Percentiles rank a stretch among this genome's conserved stretches.
phyloP scores from a whole-genome alignment of 2,888 invertebrate species.

The Pilophorus perplexus region DNA sequence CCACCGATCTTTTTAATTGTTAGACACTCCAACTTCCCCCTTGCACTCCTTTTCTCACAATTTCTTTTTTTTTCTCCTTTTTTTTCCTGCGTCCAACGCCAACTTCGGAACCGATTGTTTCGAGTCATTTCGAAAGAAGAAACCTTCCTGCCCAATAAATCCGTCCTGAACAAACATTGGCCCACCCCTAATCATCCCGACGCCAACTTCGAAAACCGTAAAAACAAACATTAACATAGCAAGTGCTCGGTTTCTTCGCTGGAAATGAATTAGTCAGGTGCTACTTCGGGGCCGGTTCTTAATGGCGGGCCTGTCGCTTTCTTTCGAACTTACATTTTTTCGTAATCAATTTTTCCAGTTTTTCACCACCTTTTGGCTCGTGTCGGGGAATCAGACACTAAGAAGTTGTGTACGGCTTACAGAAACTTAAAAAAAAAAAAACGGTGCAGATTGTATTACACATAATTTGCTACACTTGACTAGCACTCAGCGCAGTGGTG shows the following conservation, averaged over 20 bases:
- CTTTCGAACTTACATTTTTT: slow-evolving; percentile 6
- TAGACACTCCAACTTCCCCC: slow-evolving; percentile 16
- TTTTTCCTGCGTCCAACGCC: too few species aligned
- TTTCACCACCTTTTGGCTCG: neutral
- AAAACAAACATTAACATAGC: slow-evolving; percentile 32
- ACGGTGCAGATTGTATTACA: too few species aligned
- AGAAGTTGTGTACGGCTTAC: too few species aligned
- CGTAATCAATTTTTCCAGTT: neutral
- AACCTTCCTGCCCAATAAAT: slow-evolving; percentile 26
- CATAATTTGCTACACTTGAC: too few species aligned
- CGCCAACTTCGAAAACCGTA: slow-evolving; percentile 19
- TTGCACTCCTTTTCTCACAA: slow-evolving; percentile 4
- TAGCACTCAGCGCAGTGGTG: too few species aligned
- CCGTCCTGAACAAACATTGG: slow-evolving; percentile 33
- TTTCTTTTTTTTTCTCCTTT: slow-evolving; percentile 9
- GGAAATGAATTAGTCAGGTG: slow-evolving; percentile 34
- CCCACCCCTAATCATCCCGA: slow-evolving; percentile 21
- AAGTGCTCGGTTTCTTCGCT: slow-evolving; percentile 27
- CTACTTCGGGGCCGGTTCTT: slow-evolving; percentile 12
- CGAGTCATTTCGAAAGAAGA: slow-evolving; percentile 17
- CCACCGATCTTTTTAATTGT: slow-evolving; percentile 34
- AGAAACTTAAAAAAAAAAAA: too few species aligned
- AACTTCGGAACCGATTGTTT: slow-evolving; percentile 14
- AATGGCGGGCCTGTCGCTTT: too few species aligned
- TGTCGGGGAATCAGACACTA: neutral